Conservation (phyloP, 30 jellyfish, hydroid and myxozoan species). For the Nemopilema nomurai region DNA sequence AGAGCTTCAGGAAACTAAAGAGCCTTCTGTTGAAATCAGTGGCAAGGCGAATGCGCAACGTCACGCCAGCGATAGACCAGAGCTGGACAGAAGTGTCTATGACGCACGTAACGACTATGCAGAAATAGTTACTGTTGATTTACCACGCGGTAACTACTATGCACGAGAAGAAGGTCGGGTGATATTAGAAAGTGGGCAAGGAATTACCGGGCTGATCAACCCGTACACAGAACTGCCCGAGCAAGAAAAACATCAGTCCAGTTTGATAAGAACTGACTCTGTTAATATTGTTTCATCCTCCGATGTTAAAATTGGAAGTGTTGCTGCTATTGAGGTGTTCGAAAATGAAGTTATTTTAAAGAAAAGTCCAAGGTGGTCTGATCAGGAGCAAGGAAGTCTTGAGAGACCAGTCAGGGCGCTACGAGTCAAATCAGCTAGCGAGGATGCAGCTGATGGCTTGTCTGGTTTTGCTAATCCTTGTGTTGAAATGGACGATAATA, state of each 20-base stretch:
- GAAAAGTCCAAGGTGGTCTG: background rate
- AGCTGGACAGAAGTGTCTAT: slow-evolving; percentile 12
- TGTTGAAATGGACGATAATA: slow-evolving; percentile 20
- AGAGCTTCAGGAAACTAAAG: slow-evolving; percentile 5
- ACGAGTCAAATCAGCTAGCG: slow-evolving; percentile 8
- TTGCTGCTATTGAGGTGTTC: background rate
- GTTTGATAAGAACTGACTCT: slow-evolving; percentile 2
- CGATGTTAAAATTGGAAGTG: background rate
- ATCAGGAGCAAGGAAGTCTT: background rate
- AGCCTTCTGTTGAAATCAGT: background rate
- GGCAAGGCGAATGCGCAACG: background rate
- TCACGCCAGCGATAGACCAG: background rate
- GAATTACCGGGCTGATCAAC: slow-evolving; percentile 46
- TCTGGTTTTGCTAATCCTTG: slow-evolving; percentile 45
- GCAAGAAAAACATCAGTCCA: background rate
- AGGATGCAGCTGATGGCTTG: slow-evolving; percentile 27
- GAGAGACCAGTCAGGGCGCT: background rate
- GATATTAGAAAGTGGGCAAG: slow-evolving; percentile 3
- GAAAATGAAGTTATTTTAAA: background rate
- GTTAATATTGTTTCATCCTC: slow-evolving; percentile 12
- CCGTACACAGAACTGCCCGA: slow-evolving; percentile 52
- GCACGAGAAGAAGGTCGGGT: background rate
- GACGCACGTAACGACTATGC: slow-evolving; percentile 33
- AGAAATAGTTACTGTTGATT: slow-evolving; percentile 6
- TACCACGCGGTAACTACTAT: background rate